Base-by-base conservation (phyloP, 2,797 vertebrate species). In the Stomatorhinus walkeri region DNA sequence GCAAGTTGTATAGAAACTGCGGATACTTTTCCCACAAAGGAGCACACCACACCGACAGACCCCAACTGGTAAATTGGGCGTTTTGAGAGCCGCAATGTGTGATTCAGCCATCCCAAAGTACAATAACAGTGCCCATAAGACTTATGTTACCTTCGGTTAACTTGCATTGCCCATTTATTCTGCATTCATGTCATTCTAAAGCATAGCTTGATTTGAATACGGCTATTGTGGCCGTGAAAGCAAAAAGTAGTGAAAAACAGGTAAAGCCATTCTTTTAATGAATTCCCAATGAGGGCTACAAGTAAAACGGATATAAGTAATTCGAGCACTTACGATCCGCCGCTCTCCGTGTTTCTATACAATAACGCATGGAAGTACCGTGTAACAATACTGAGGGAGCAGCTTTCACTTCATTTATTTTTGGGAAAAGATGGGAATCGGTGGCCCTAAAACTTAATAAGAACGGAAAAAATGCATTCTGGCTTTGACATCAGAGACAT, bases 21-120 rank as follows among this genome's bases (percentile, higher is more conserved):
- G 28, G 28, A 76, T 88, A 88, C 87, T 88, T 88, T 59, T 81
- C 40, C 36, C 40, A 54, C 52, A 88, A 32, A 7, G 28, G 72
- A 51, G 6, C 87, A 81, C 28, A 4, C 51, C 52, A 88, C 68
- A 32, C 68, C 6, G 36, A 16, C 36, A 51, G n/a, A n/a, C n/a
- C n/a, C n/a, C n/a, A 56, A 88, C 24, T 51, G 8, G 28, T 68
- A 81, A 12, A n/a, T 56, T 81, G 32, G 49, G 51, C 72, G 51
- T 19, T 46, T 81, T 28, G 32, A 83, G 32, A 36, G 54, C 52
- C 87, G 49, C 54, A 56, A 56, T 32, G 28, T 76, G 28, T 54
- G 87, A 81, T 81, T 81, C 72, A 56, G 72, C 40, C 72, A 52
- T 8, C 51, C 68, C 72, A 40, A 40, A 88, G 49, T 52, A 83